Base-by-base conservation (phyloP, 2,797 vertebrate genomes). In the Trachops cirrhosus region DNA sequence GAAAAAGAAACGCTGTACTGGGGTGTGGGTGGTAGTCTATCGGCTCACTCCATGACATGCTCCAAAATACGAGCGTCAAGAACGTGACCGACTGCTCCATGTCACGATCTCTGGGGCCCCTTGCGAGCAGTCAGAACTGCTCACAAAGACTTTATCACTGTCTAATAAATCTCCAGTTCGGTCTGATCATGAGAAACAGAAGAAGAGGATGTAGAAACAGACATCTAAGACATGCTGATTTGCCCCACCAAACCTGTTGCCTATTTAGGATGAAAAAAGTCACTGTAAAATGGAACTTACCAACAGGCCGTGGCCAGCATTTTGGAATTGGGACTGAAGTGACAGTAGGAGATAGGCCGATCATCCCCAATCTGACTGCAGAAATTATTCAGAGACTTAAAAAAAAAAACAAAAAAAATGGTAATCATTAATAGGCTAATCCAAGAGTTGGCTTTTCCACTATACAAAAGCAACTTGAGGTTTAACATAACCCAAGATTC, bases 361-460 rank as follows among this genome's bases (percentile, higher is more conserved):
- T 99, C 99, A 0, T 99, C 99, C 6, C 99, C 99, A 6, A 99
- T 99, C 97, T 99, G 99, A 97, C 99, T 99, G 99, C 99, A 99
- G 98, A 99, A 99, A 98, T 99, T 99, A 98, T 99, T 99, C 97
- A 99, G 98, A 97, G 99, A 99, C 99, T 99, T 95, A 41, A 98
- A 98, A 70, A 74, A 34, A 26, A 68, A 34, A 96, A 97, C 44
- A 68, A 50, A 37, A 97, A 84, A 6, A 52, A 44, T 4, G 16
- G 6, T 19, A 2, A 67, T 77, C 29, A 89, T 92, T 84, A 82
- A 41, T 57, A 94, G 44, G 29, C 12, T 68, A 89, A 74, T 22
- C 18, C 41, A 87, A 74, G 52, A 68, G 37, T 48, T 83, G 62
- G 86, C 7, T 94, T 94, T 95, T 89, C 37, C 16, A 94, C 39